Conservation (phyloP, 2,888 invertebrate genomes). For the Osmoderma eremita region DNA sequence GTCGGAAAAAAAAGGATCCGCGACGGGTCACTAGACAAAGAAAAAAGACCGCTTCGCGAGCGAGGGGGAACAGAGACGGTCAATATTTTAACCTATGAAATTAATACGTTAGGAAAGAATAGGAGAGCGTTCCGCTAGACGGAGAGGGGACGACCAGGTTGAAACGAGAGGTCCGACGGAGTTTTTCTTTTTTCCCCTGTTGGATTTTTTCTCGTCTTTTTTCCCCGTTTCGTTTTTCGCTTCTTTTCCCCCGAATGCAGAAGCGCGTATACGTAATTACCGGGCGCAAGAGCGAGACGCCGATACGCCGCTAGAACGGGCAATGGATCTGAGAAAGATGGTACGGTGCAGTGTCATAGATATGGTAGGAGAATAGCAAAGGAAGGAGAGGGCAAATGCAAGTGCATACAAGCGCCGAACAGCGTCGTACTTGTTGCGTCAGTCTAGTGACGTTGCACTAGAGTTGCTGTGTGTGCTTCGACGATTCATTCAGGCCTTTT, state of each 20-base stretch:
- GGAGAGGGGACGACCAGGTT: constrained; percentile 37
- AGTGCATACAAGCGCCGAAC: constrained; percentile 65
- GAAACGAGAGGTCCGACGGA: constrained; percentile 21
- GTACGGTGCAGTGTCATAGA: constrained; percentile 51
- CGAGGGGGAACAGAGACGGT: constrained; percentile 57
- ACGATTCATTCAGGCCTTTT: constrained; percentile 36
- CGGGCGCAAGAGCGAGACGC: constrained; percentile 47
- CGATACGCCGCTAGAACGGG: constrained; percentile 51
- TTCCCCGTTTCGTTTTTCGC: constrained; percentile 31
- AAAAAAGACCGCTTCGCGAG: constrained; percentile 53
- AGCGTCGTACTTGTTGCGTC: constrained; percentile 66
- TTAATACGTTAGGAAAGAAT: constrained; percentile 62
- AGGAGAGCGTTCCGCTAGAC: constrained; percentile 51
- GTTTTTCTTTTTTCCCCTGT: constrained; percentile 24
- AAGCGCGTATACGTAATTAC: constrained; percentile 41
- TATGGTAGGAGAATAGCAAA: constrained; percentile 53
- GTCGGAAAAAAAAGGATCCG: constrained; percentile 52
- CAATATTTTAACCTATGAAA: constrained; percentile 60
- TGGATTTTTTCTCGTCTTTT: constrained; percentile 10
- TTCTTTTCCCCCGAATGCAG: constrained; percentile 39
- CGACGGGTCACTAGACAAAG: constrained; percentile 60
- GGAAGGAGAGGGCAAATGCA: constrained; percentile 62
- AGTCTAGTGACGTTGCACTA: constrained; percentile 61
- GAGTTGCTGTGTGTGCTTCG: constrained; percentile 47
- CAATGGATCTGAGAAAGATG: constrained; percentile 52